A percentile compares a stretch with the other conserved stretches of the same genome.
Conservation (phyloP, 2,888 invertebrate species). For the Trichogramma dendrolimi region DNA sequence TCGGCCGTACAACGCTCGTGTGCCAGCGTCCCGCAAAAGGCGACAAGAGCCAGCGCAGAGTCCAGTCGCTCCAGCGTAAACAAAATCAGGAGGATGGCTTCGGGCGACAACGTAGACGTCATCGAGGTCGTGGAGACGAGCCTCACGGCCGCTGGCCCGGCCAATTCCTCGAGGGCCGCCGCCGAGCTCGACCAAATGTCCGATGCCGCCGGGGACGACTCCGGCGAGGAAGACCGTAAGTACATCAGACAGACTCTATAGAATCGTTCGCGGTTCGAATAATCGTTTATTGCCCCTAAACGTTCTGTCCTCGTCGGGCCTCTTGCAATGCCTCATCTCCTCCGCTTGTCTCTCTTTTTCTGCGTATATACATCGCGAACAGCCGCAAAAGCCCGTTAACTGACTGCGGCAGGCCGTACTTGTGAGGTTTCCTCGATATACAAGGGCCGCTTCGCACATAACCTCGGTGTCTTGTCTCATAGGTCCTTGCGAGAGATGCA, state of each 20-base stretch:
- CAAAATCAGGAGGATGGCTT: conserved; percentile 65
- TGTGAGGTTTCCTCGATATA: no score
- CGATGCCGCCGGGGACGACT: conserved; percentile 51
- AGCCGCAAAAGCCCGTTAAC: no score
- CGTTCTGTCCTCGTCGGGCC: neutral
- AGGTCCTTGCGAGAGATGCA: no score
- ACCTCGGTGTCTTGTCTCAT: no score
- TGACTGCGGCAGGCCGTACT: no score
- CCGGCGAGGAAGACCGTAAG: conserved; percentile 60
- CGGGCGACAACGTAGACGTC: conserved; percentile 74
- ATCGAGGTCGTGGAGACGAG: conserved; percentile 73
- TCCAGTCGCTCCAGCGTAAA: conserved; percentile 11
- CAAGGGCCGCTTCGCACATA: no score
- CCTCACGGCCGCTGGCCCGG: conserved; percentile 38
- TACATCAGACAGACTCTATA: conserved; percentile 42
- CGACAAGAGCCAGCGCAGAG: neutral
- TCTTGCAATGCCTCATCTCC: neutral
- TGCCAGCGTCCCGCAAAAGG: neutral
- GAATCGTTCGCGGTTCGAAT: neutral
- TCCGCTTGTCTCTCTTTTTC: conserved; percentile 8
- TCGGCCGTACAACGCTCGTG: neutral
- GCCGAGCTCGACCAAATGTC: conserved; percentile 51
- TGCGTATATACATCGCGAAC: no score
- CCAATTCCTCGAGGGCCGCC: conserved; percentile 40
- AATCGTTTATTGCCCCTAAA: neutral